phyloP scores from a whole-genome alignment of 2,797 vertebrate genomes.

The Rhinatrema bivittatum region DNA sequence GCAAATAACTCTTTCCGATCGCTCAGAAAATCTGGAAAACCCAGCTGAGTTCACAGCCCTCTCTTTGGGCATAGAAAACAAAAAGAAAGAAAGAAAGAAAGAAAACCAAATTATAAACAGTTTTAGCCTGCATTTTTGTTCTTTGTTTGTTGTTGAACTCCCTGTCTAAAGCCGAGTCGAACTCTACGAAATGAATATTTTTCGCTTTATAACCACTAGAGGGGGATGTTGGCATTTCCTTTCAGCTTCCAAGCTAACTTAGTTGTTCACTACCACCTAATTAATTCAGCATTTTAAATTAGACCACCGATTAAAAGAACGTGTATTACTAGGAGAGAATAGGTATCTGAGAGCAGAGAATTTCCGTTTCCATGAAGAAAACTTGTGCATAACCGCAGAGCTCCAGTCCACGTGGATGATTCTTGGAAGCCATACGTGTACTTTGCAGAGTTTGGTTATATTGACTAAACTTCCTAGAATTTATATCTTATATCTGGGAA shows the following conservation, averaged over 20 bases:
- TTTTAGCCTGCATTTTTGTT: no score
- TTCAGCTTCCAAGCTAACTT: slow-evolving; percentile 1
- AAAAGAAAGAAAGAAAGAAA: no score
- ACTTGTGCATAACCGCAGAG: slow-evolving; percentile 36
- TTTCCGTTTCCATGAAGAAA: slow-evolving; percentile 48
- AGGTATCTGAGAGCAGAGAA: slow-evolving; percentile 39
- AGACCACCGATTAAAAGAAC: slow-evolving; percentile 40
- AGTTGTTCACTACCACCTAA: slow-evolving; percentile 8
- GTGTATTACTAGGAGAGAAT: slow-evolving; percentile 42
- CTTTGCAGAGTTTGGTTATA: slow-evolving; percentile 24
- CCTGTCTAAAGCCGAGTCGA: no score
- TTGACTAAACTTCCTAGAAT: slow-evolving; percentile 18
- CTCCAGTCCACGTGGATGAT: slow-evolving; percentile 33
- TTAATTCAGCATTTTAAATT: slow-evolving; percentile 44
- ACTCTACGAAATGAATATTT: no score
- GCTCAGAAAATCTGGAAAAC: no score
- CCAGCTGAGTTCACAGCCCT: no score
- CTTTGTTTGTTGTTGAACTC: no score
- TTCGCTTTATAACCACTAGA: slow-evolving; percentile 35
- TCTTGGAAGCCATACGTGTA: slow-evolving; percentile 21
- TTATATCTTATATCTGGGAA: slow-evolving; percentile 23
- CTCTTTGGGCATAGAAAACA: no score
- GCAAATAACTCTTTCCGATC: no score
- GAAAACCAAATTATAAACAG: no score
- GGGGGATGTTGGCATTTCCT: slow-evolving; percentile 50